Percentiles rank a stretch among this genome's conserved stretches.
Evolutionary conservation across 1,140 invertebrate species (phyloP).

Genomic region (Agrilus planipennis): DNA sequence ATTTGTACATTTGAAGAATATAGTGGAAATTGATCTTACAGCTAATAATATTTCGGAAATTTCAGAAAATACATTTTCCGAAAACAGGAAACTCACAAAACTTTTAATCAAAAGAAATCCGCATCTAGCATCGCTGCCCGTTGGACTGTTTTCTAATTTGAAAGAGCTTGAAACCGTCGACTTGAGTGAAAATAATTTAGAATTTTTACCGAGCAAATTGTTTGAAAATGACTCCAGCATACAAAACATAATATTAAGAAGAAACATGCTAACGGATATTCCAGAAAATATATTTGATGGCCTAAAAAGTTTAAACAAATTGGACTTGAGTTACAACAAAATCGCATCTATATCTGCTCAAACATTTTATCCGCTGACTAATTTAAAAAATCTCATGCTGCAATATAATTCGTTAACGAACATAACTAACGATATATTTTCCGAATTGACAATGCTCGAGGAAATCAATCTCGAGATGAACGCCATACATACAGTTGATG

Average conservation of each 20-base stretch:
- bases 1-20: slow-evolving; percentile 1
- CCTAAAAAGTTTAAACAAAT: slow-evolving; percentile 12
- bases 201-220: neutral
- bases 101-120: slow-evolving; percentile 5
- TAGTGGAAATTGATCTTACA: slow-evolving; percentile 5
- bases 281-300: slow-evolving; percentile 10
- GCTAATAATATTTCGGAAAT: slow-evolving; percentile 8
- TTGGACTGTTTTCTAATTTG: slow-evolving; percentile 11
- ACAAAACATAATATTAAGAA: slow-evolving; percentile 3
- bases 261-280: slow-evolving; percentile 9
- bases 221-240: slow-evolving; percentile 7
- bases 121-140: slow-evolving; percentile 2
- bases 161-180: slow-evolving; percentile 4
- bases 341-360: slow-evolving; percentile 1
- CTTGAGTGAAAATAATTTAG: slow-evolving; percentile 7
- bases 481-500: slow-evolving; percentile 5
- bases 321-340: slow-evolving; percentile 18
- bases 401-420: slow-evolving; percentile 7
- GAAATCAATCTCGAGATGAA: slow-evolving; percentile 10
- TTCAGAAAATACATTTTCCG: slow-evolving; percentile 2
- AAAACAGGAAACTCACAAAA: slow-evolving; percentile 1
- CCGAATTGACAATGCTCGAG: neutral
- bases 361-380: slow-evolving; percentile 2
- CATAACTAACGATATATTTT: slow-evolving; percentile 6
- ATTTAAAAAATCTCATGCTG: slow-evolving; percentile 5